Conservation (phyloP, 2,888 invertebrate species). For the Polymixis lichenea region DNA sequence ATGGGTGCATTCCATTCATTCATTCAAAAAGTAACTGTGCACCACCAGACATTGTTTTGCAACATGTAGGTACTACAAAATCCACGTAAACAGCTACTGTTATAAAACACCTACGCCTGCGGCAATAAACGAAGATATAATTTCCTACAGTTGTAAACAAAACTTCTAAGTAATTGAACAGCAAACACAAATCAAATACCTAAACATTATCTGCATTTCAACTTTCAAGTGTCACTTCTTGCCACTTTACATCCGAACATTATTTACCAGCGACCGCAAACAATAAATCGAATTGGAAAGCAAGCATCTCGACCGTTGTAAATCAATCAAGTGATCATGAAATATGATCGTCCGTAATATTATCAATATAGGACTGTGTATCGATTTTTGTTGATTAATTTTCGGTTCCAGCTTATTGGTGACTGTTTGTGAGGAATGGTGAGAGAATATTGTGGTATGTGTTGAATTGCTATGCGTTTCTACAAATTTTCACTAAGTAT, state of each 20-base stretch:
- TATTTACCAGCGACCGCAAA: conserved; percentile 76
- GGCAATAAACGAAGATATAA: background rate
- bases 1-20: too few species aligned
- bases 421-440: conserved; percentile 16
- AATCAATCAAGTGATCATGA: conserved; percentile 85
- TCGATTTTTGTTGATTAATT: conserved; percentile 78
- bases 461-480: background rate
- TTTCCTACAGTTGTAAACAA: background rate
- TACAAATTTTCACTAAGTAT: background rate
- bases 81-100: background rate
- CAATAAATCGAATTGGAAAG: conserved; percentile 86
- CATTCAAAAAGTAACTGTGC: too few species aligned
- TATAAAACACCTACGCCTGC: background rate
- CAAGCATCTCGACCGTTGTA: conserved; percentile 79
- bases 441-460: background rate
- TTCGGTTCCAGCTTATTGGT: conserved; percentile 61
- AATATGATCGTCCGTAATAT: conserved; percentile 82
- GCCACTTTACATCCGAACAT: conserved; percentile 63
- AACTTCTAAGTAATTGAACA: background rate
- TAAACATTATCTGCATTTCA: conserved; percentile 28
- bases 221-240: conserved; percentile 65
- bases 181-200: conserved; percentile 21
- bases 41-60: too few species aligned
- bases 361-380: conserved; percentile 77
- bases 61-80: too few species aligned